phyloP scores from a whole-genome alignment of 1,140 invertebrate genomes.

The Myzus persicae region DNA sequence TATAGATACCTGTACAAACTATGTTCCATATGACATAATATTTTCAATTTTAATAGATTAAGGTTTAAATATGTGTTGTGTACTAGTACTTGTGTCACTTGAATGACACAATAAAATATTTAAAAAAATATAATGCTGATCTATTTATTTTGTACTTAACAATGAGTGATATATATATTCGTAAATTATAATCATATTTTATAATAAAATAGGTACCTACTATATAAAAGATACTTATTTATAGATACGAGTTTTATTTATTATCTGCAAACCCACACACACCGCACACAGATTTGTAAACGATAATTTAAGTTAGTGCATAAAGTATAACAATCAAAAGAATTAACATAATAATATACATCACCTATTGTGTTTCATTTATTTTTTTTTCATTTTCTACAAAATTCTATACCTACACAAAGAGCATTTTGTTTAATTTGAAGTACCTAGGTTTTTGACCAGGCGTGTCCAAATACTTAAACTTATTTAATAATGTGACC shows the following conservation, averaged over 20 bases:
- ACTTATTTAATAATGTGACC: neutral
- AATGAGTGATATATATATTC: neutral
- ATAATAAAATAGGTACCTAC: neutral
- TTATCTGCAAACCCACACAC: conserved; percentile 32
- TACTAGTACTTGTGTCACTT: too few relatives aligned
- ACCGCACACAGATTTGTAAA: neutral
- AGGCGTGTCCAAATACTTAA: conserved; percentile 1
- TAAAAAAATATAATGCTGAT: neutral
- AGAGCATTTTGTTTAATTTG: conserved; percentile 21
- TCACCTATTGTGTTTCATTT: conserved; percentile 36
- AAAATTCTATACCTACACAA: conserved; percentile 1
- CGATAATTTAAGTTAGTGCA: conserved; percentile 38
- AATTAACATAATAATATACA: conserved; percentile 47
- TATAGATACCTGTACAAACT: too few relatives aligned
- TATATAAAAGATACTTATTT: neutral
- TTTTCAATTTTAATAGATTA: neutral
- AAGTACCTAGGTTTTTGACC: neutral
- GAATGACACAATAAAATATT: neutral
- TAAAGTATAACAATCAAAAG: neutral
- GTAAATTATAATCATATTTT: neutral
- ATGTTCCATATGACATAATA: neutral
- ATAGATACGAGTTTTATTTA: neutral
- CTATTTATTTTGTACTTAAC: conserved; percentile 7
- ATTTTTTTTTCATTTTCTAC: conserved; percentile 15
- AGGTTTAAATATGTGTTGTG: neutral